Conservation (phyloP, 2,113 vertebrate species). For the Puffinus mauretanicus region DNA sequence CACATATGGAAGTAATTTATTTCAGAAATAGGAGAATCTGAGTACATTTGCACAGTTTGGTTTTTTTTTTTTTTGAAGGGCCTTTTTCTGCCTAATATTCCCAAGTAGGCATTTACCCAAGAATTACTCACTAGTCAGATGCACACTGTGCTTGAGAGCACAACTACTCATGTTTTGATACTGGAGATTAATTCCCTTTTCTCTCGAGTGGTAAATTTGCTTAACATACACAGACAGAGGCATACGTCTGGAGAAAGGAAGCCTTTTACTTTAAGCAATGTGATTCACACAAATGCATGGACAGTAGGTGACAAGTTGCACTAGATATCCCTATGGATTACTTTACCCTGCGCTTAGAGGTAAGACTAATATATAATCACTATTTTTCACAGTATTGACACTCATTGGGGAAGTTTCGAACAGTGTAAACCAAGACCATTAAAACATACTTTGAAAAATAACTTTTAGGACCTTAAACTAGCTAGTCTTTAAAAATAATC, state of each 20-base stretch:
- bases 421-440: background rate
- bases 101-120: background rate
- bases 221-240: background rate
- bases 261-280: background rate
- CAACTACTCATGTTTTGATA: background rate
- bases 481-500: background rate
- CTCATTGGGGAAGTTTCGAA: background rate
- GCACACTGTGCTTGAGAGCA: background rate
- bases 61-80: background rate
- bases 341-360: background rate
- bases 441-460: background rate
- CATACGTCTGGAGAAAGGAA: background rate
- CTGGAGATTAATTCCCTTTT: background rate
- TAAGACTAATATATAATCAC: background rate
- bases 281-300: background rate
- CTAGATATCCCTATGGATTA: background rate
- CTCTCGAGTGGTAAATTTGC: background rate
- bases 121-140: background rate
- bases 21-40: slow-evolving; percentile 7
- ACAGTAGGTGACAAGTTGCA: background rate
- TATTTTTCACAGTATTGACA: background rate
- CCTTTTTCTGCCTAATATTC: background rate
- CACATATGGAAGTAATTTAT: slow-evolving; percentile 50
- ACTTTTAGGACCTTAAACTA: background rate
- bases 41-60: background rate